Conservation (phyloP, 2,113 vertebrate species). For the Panthera leo region DNA sequence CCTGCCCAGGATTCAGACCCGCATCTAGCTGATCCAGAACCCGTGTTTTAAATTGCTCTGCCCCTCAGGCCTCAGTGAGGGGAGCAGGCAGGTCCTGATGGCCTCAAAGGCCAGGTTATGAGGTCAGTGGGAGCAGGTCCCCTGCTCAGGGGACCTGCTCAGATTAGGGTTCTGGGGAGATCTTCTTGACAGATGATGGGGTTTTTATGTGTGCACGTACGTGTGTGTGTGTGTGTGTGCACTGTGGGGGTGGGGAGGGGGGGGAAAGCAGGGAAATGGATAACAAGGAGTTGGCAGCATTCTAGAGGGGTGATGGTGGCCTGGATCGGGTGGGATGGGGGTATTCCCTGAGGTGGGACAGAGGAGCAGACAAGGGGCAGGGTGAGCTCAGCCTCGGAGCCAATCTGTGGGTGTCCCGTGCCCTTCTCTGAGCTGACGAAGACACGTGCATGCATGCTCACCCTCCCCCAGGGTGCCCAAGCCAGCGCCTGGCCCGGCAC, state of each 20-base stretch:
- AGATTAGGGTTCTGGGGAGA: not conserved
- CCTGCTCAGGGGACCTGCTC: not conserved
- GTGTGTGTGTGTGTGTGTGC: not conserved
- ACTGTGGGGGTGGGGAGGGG: not conserved
- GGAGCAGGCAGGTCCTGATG: not conserved
- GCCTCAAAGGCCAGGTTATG: not conserved
- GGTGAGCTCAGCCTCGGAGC: not conserved
- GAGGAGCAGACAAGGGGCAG: not conserved
- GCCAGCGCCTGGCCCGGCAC: not conserved
- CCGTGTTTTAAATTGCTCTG: not conserved
- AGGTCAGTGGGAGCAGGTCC: too few species aligned
- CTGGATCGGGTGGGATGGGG: not conserved
- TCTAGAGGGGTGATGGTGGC: not conserved
- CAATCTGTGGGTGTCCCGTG: not conserved
- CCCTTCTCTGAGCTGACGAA: not conserved
- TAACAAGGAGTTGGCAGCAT: not conserved
- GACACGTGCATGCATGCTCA: rapidly evolving
- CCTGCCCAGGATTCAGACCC: not conserved
- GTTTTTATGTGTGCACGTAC: not conserved
- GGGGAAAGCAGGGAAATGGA: not conserved
- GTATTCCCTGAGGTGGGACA: not conserved
- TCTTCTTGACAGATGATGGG: not conserved
- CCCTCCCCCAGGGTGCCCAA: not conserved
- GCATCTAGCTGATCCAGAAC: not conserved
- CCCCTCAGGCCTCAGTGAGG: not conserved